Evolutionary conservation across 2,113 vertebrate genomes (phyloP), one percentile per base, ranked within the genome.

Genomic region (Tamias sibiricus): DNA sequence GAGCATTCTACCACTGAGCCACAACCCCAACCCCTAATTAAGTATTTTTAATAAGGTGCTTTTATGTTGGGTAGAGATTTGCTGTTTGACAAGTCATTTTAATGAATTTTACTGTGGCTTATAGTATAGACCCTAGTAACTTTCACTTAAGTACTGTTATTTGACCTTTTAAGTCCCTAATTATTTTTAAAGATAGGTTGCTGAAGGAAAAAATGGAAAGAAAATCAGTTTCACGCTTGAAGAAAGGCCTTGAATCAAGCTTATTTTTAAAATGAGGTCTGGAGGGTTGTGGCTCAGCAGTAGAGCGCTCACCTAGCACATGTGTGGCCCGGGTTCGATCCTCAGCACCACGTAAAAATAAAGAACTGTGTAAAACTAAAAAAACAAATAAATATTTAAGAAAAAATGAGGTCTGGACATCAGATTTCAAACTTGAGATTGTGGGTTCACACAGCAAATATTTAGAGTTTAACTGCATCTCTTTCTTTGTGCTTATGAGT

Each of bases 201-300:
- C 17, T 87, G 57, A 87, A 90, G 47, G 47, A 64, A 91, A 68
- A 84, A 17, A 32, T 20, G 81, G 80, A 75, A 84, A 95, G 64
- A 90, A 96, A 94, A 85, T 89, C 22, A 28, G 32, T 89, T 89
- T 94, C 24, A 90, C 4, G 69, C n/a, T 84, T 97, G n/a, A 47
- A 69, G 40, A 75, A 88, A 88, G 26, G 3, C 12, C 20, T 16
- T 90, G 37, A 83, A 42, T 32, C 57, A 62, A 59, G 49, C 26
- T 74, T n/a, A 80, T 49, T 94, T 95, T 80, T n/a, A 90, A 64
- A 54, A 69, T 93, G 26, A 57, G 40, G 37, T 35, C 26, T 75
- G 20, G 49, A 75, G n/a, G n/a, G n/a, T n/a, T n/a, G n/a, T n/a
- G n/a, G n/a, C n/a, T n/a, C n/a, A n/a, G n/a, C n/a, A n/a, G n/a